Evolutionary conservation across 2,113 vertebrate species (phyloP).

Genomic region (Poicephalus gulielmi): DNA sequence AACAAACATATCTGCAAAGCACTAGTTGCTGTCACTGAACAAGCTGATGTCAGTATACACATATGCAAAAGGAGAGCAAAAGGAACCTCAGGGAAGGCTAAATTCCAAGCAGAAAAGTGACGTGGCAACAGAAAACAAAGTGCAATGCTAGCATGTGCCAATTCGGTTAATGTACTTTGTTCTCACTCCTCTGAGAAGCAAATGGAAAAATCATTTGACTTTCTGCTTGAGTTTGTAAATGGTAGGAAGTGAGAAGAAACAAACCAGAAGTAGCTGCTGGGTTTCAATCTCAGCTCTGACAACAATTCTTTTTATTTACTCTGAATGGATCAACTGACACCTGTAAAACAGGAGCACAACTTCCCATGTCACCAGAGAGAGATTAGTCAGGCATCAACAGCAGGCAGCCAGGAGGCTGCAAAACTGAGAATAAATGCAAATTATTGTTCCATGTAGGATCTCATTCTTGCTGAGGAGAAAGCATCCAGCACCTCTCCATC

Average conservation of each 20-base stretch:
- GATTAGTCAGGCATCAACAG: neutral
- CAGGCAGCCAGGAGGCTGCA: neutral
- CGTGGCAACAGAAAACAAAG: slow-evolving; percentile 48
- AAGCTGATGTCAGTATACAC: neutral
- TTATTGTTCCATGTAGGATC: neutral
- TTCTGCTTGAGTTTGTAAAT: neutral
- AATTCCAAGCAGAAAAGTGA: slow-evolving; percentile 46
- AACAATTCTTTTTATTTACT: neutral
- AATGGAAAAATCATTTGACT: neutral
- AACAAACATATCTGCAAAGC: neutral
- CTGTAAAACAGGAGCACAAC: neutral
- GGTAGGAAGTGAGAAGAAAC: neutral
- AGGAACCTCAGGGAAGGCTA: neutral
- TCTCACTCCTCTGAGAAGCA: neutral
- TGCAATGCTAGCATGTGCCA: neutral
- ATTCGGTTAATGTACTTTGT: slow-evolving; percentile 43
- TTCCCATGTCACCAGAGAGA: neutral
- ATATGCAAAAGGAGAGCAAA: neutral
- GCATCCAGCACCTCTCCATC: neutral
- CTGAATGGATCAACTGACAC: neutral
- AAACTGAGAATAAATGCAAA: neutral
- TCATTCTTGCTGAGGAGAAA: neutral
- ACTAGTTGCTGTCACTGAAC: neutral
- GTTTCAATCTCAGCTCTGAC: neutral
- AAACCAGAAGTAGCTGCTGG: neutral